Evolutionary conservation across 2,113 vertebrate species (phyloP).

Genomic region (Aspidoscelis tigris): DNA sequence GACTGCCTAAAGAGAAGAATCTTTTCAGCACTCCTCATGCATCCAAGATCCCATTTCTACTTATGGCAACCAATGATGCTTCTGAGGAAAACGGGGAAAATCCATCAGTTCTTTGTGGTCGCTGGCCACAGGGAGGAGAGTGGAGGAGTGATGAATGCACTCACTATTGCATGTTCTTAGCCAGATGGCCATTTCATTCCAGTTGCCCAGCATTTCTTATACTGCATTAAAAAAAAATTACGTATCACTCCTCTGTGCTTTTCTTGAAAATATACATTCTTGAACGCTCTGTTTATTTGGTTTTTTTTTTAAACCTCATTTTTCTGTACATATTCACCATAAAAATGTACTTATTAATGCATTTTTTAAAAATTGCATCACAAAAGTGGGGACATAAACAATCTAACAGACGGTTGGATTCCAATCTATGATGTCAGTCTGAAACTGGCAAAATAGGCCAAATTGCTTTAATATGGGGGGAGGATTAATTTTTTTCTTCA

Average conservation of each 20-base stretch:
- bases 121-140: neutral
- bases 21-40: neutral
- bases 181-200: neutral
- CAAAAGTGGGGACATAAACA: no score
- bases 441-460: neutral
- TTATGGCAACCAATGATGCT: neutral
- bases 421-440: neutral
- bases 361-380: no score
- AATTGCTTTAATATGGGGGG: neutral
- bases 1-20: neutral
- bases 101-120: neutral
- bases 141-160: neutral
- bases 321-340: no score
- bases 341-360: no score
- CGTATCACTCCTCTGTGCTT: no score
- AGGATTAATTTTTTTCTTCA: neutral
- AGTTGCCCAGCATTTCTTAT: neutral
- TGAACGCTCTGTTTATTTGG: no score
- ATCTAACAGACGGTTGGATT: neutral
- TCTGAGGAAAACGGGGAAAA: neutral
- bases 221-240: no score
- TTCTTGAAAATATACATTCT: no score
- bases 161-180: neutral
- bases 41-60: neutral
- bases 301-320: no score